These are phyloP conservation scores for Sminthurinus signatus DNA, from an alignment of 1,140 invertebrate genomes.

Conservation along the genomic window DNA sequence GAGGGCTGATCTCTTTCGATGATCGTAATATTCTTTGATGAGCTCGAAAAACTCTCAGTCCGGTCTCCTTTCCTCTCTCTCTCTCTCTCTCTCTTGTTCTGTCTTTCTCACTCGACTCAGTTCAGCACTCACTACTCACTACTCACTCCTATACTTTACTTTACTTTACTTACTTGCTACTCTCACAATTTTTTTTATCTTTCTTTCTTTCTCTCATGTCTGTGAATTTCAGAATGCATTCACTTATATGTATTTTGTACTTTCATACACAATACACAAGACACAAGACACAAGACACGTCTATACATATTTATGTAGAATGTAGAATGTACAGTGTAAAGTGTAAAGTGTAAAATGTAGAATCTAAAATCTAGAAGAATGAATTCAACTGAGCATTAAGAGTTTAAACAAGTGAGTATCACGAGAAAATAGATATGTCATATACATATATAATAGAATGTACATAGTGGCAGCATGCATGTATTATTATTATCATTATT, in stretches of 20 bases:
- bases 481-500: too few species aligned
- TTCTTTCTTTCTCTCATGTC: conserved; percentile 12
- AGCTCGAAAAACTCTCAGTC: conserved; percentile 27
- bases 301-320: too few species aligned
- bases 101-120: neutral
- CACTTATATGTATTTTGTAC: neutral
- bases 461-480: too few species aligned
- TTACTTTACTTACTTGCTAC: too few species aligned
- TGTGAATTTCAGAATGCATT: conserved; percentile 25
- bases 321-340: neutral
- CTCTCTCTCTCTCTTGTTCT: neutral
- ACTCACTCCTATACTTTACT: too few species aligned
- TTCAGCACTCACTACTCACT: neutral
- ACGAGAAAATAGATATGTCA: too few species aligned
- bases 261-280: too few species aligned
- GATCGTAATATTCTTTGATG: conserved; percentile 38
- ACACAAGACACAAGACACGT: too few species aligned
- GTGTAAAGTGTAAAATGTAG: neutral
- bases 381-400: neutral
- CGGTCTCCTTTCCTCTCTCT: too few species aligned
- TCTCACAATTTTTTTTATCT: too few species aligned
- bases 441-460: too few species aligned
- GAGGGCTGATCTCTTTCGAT: conserved; percentile 42
- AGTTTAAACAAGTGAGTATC: neutral
- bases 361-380: neutral